phyloP scores from a whole-genome alignment of 2,888 invertebrate species.

The Melanchra persicariae region DNA sequence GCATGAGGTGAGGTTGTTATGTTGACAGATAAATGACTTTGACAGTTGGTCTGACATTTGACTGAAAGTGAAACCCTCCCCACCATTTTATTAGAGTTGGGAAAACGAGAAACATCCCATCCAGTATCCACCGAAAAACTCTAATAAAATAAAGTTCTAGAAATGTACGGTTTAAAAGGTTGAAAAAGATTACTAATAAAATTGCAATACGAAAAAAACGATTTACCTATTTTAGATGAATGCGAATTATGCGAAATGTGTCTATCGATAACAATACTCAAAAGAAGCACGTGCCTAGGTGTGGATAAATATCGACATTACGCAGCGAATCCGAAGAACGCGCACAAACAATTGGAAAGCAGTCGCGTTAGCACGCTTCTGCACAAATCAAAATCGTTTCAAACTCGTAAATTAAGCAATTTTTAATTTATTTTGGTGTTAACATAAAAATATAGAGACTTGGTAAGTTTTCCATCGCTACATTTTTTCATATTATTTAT shows the following conservation, averaged over 20 bases:
- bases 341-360: constrained; percentile 43
- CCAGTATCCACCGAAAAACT: too few relatives aligned
- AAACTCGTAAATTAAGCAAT: constrained; percentile 29
- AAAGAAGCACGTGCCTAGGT: constrained; percentile 37
- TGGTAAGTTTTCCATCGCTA: constrained; percentile 39
- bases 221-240: too few relatives aligned
- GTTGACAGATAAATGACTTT: constrained; percentile 13
- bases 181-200: not conserved
- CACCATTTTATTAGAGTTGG: not conserved
- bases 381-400: not conserved
- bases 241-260: not conserved
- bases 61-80: not conserved
- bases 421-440: constrained; percentile 10
- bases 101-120: too few relatives aligned
- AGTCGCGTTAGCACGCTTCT: constrained; percentile 19
- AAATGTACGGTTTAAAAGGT: too few relatives aligned
- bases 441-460: not conserved
- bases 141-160: too few relatives aligned
- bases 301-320: constrained; percentile 39
- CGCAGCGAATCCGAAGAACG: constrained; percentile 44
- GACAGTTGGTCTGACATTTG: constrained; percentile 21
- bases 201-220: not conserved
- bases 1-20: constrained; percentile 12
- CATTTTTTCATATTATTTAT: constrained; percentile 2
- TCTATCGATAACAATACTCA: constrained; percentile 26